Evolutionary conservation across 2,113 vertebrate genomes (phyloP).

Genomic region (Ahaetulla prasina): DNA sequence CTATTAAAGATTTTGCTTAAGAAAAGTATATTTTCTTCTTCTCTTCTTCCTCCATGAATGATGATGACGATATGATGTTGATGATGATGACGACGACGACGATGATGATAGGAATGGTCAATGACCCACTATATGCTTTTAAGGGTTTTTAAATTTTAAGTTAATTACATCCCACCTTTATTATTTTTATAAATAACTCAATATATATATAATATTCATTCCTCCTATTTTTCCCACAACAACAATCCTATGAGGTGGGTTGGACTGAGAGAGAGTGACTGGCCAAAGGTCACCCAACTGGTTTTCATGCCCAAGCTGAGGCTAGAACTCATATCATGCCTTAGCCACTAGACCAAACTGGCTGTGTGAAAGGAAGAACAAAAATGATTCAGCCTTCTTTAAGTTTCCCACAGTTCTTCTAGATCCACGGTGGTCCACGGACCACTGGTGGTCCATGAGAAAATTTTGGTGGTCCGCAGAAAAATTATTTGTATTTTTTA

Average conservation of each 20-base stretch:
- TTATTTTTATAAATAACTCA: neutral
- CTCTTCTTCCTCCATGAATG: neutral
- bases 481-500: too few relatives aligned
- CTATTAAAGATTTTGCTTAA: neutral
- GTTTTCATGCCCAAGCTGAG: neutral
- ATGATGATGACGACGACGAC: neutral
- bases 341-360: neutral
- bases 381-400: neutral
- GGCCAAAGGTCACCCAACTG: neutral
- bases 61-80: neutral
- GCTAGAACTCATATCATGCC: neutral
- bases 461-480: too few relatives aligned
- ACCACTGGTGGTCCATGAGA: too few relatives aligned
- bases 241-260: too few relatives aligned
- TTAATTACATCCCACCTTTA: neutral
- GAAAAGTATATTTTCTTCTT: neutral
- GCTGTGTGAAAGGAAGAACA: neutral
- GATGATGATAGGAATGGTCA: neutral
- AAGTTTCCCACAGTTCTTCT: rapidly evolving
- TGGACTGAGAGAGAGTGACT: neutral
- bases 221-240: too few relatives aligned
- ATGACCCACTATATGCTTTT: neutral
- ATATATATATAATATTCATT: neutral
- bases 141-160: neutral
- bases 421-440: too few relatives aligned